Conservation (phyloP, 2,113 vertebrate genomes). For the Microtus richardsoni region DNA sequence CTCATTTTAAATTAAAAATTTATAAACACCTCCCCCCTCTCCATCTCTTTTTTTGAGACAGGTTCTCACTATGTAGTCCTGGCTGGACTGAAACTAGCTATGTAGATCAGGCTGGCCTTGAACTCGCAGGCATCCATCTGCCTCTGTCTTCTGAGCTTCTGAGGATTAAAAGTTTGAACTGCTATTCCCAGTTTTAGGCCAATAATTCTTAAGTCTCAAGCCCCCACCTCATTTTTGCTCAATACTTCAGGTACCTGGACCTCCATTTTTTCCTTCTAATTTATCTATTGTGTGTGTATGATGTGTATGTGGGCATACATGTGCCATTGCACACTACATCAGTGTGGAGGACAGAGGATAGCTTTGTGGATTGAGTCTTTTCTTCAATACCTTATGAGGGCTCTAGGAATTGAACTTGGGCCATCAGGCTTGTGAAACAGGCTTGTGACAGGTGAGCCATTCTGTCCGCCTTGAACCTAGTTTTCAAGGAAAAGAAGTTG, state of each 20-base stretch:
- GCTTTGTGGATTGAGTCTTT: background rate
- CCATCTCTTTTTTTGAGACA: background rate
- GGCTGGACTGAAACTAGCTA: background rate
- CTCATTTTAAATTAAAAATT: slow-evolving; percentile 28
- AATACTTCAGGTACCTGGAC: background rate
- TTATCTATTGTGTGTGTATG: background rate
- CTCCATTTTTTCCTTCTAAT: background rate
- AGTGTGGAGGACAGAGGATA: background rate
- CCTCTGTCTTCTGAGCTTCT: background rate
- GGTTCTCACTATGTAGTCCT: background rate
- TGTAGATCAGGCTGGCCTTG: background rate
- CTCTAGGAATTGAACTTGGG: background rate
- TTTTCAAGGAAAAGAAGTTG: slow-evolving; percentile 46
- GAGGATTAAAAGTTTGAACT: background rate
- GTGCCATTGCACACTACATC: background rate
- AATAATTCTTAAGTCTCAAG: background rate
- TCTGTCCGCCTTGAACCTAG: background rate
- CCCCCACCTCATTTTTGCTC: background rate
- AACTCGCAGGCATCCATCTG: background rate
- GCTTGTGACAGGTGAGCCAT: too few relatives aligned
- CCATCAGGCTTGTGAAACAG: background rate
- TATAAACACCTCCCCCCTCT: background rate
- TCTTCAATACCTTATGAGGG: background rate
- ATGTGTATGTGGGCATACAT: background rate
- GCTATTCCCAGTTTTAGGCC: background rate